Conservation (phyloP, 1,140 invertebrate species). For the Teleogryllus occipitalis region DNA sequence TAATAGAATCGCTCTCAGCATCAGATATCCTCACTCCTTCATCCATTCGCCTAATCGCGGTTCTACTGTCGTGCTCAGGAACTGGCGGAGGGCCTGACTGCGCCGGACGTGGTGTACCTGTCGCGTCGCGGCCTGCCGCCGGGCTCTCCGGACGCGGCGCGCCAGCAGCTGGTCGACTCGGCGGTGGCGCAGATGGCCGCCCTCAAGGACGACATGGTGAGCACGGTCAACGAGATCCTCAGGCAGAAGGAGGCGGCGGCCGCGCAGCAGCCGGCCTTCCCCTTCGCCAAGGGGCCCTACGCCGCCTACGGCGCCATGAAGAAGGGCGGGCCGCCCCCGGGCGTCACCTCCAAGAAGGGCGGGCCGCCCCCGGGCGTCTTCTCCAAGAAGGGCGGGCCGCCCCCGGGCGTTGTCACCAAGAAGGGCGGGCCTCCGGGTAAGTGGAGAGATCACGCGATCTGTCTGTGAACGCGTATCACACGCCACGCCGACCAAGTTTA, state of each 20-base stretch:
- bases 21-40: too few relatives aligned
- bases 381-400: not conserved
- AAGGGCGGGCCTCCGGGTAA: not conserved
- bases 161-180: conserved; percentile 30
- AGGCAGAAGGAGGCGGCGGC: conserved; percentile 30
- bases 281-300: conserved; percentile 29
- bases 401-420: too few relatives aligned
- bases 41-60: too few relatives aligned
- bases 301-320: conserved; percentile 9
- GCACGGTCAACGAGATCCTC: conserved; percentile 34
- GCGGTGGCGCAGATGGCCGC: conserved; percentile 34
- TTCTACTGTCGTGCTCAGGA: not conserved
- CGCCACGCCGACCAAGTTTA: too few relatives aligned
- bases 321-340: not conserved
- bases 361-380: too few relatives aligned
- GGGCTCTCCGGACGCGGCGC: not conserved
- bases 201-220: conserved; percentile 35
- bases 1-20: too few relatives aligned
- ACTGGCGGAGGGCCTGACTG: not conserved
- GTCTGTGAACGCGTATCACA: too few relatives aligned
- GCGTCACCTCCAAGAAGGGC: not conserved
- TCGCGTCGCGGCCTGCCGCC: not conserved
- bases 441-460: too few relatives aligned
- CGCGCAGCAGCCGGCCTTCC: conserved; percentile 23
- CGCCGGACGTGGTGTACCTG: too few relatives aligned